Base-by-base conservation (phyloP, 2,113 vertebrate species). In the Cebus imitator region DNA sequence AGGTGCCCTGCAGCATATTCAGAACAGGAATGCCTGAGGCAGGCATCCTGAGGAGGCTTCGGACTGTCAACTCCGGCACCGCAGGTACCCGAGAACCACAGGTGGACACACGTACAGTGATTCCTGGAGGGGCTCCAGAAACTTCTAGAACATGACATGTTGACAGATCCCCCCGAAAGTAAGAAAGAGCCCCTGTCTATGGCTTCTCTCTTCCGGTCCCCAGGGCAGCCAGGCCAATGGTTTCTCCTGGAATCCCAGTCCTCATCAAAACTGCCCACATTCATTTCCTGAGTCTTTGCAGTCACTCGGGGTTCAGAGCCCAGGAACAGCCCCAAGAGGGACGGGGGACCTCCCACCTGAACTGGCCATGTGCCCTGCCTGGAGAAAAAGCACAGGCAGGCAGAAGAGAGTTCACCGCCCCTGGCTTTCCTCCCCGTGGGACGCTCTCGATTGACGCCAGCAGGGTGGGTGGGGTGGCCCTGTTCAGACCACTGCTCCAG, bases 161-260 rank as follows among this genome's bases (percentile, higher is more conserved):
- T 32, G 12, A n/a, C 20, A 2, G 17, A 9, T 32, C 27, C 30
- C 4, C 35, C 12, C 37, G 0, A 8, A 25, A 27, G 6, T 30
- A 1, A 35, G 4, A 64, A 23, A 18, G 84, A 35, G 12, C 35
- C 2, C 2, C 6, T 0, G 16, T 35, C 48, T 6, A 23, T 20
- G 70, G n/a, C 37, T 23, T 43, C 32, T 9, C 23, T 0, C 43
- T 6, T 2, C 13, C 5, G 9, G 37, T 35, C 50, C 25, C 48
- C n/a, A 2, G 16, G 6, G 14, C 12, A 6, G 18, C 18, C n/a
- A 1, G 1, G 3, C 37, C 17, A 2, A 17, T 7, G 13, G 18
- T 9, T 16, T 12, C 48, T 20, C 61, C 37, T 4, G 32, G 76
- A 58, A 8, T 0, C 25, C 18, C 0, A 18, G 52, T 21, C 35